These are phyloP conservation scores for Apodemia duryi DNA, from an alignment of 2,888 invertebrate genomes.

Conservation along the genomic window DNA sequence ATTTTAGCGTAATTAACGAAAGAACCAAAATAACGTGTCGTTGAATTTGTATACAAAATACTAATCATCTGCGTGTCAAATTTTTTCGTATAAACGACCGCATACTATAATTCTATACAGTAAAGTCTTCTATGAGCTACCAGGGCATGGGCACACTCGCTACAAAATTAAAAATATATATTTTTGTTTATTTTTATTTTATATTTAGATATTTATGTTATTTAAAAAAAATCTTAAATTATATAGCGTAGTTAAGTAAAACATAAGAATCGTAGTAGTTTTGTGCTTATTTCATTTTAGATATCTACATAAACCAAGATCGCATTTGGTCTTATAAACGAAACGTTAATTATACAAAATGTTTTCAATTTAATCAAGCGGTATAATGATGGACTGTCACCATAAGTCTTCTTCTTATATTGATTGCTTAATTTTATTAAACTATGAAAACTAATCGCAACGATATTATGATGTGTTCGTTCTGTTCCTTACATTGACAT, in stretches of 20 bases:
- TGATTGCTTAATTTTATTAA: too few relatives aligned
- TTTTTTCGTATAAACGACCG: constrained; percentile 27
- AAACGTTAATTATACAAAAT: too few relatives aligned
- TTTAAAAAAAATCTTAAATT: neutral
- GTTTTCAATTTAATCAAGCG: too few relatives aligned
- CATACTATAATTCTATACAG: constrained; percentile 15
- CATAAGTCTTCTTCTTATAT: too few relatives aligned
- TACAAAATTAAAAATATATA: neutral
- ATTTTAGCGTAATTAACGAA: constrained; percentile 21
- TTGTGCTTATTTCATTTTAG: too few relatives aligned
- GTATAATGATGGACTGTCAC: too few relatives aligned
- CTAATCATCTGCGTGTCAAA: constrained; percentile 26
- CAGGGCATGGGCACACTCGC: constrained; percentile 3
- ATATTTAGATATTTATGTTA: too few relatives aligned
- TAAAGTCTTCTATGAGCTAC: neutral
- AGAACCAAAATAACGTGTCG: constrained; percentile 31
- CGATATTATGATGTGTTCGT: too few relatives aligned
- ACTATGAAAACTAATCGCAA: too few relatives aligned
- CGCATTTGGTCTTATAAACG: too few relatives aligned
- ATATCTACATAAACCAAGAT: too few relatives aligned
- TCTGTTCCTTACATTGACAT: too few relatives aligned
- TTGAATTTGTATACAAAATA: constrained; percentile 26
- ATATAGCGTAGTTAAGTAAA: neutral
- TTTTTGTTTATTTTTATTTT: neutral
- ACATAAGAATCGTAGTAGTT: neutral